A percentile compares a stretch with the other conserved stretches of the same genome.
These are phyloP conservation scores for Pseudococcus jackbeardsleyi DNA, from an alignment of 2,888 invertebrate species.

Conservation along the genomic window DNA sequence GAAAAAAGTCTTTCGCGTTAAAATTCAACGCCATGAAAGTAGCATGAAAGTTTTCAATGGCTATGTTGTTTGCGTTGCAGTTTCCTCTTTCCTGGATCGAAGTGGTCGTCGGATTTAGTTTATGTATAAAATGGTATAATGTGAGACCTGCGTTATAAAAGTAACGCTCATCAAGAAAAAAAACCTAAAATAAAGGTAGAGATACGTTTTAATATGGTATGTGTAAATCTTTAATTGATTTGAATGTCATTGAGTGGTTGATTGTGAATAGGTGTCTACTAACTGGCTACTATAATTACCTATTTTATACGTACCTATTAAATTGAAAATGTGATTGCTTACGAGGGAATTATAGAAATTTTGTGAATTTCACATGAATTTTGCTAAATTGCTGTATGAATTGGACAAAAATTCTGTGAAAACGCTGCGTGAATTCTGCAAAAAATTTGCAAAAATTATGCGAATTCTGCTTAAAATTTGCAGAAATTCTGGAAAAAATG, in stretches of 20 bases:
- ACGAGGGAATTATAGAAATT: too few species aligned
- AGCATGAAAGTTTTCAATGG: conserved; percentile 20
- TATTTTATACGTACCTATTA: too few species aligned
- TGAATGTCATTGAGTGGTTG: background rate
- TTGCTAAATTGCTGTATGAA: too few species aligned
- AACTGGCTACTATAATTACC: too few species aligned
- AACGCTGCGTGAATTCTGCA: too few species aligned
- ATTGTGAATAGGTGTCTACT: too few species aligned
- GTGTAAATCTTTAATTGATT: background rate
- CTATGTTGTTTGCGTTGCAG: conserved; percentile 21
- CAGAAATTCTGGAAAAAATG: too few species aligned
- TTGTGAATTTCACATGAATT: too few species aligned
- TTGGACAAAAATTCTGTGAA: too few species aligned
- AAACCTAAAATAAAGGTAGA: background rate
- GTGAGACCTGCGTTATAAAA: background rate
- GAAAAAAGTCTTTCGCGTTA: conserved; percentile 18
- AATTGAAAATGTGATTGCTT: too few species aligned
- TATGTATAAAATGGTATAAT: background rate
- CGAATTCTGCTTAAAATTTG: too few species aligned
- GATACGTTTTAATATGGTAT: background rate
- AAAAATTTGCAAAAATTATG: too few species aligned
- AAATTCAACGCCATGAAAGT: conserved; percentile 1
- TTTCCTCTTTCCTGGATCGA: background rate
- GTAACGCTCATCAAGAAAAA: background rate
- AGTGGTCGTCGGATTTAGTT: conserved; percentile 20